Conservation (phyloP, 2,797 vertebrate genomes). For the Nyctibius grandis region DNA sequence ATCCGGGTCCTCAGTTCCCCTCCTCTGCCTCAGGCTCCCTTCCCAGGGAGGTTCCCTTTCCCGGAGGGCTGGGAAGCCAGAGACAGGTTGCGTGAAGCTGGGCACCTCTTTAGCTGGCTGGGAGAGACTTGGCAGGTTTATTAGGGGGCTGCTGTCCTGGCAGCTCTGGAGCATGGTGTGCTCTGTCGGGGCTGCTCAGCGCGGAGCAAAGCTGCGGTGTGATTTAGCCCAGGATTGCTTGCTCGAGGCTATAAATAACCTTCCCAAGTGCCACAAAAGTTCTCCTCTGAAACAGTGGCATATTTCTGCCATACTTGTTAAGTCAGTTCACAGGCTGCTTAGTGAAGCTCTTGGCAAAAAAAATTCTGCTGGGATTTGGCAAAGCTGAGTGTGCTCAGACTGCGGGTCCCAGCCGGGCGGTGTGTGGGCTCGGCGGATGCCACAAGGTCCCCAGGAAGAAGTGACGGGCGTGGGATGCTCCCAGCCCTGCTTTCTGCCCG, state of each 20-base stretch:
- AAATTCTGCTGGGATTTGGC: neutral
- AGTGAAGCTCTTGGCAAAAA: neutral
- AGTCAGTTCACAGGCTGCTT: neutral
- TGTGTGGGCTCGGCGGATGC: neutral
- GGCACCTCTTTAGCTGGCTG: neutral
- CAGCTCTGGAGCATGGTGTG: neutral
- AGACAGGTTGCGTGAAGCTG: neutral
- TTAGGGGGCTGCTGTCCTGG: constrained; percentile 34
- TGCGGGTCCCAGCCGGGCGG: neutral
- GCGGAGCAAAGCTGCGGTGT: constrained; percentile 7
- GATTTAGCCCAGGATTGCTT: neutral
- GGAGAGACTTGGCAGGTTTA: neutral
- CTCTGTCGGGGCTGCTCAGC: constrained; percentile 8
- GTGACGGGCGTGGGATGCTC: neutral
- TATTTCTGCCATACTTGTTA: constrained; percentile 24
- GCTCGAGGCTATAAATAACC: constrained; percentile 56
- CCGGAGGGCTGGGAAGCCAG: neutral
- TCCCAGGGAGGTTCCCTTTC: neutral
- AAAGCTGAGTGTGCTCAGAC: neutral
- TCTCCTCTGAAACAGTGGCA: neutral
- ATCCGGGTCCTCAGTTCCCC: neutral
- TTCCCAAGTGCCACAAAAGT: constrained; percentile 8
- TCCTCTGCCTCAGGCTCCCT: neutral
- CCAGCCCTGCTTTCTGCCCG: neutral
- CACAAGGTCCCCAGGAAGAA: neutral